phyloP scores from a whole-genome alignment of 2,888 invertebrate species.

The Resseliella maxima region DNA sequence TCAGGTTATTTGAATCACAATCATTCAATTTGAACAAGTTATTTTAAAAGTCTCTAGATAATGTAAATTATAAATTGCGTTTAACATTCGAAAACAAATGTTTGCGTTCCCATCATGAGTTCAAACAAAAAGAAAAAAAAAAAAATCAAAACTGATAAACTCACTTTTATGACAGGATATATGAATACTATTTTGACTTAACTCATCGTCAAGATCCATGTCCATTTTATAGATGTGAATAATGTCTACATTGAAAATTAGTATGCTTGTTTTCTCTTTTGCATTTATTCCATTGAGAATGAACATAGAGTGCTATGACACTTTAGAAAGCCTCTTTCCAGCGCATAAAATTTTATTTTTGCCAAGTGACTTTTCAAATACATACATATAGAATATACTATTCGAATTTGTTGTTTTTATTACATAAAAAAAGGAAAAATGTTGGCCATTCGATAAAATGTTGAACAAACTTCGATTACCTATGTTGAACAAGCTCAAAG shows the following conservation, averaged over 20 bases:
- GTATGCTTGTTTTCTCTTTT: not conserved
- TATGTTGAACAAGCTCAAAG: too few relatives aligned
- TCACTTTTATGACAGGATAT: not conserved
- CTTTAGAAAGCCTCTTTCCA: not conserved
- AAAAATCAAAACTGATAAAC: not conserved
- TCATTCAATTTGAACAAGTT: too few relatives aligned
- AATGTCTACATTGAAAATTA: not conserved
- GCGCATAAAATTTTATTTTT: too few relatives aligned
- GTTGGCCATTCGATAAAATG: too few relatives aligned
- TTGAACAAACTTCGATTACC: too few relatives aligned
- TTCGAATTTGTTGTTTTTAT: too few relatives aligned
- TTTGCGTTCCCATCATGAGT: not conserved
- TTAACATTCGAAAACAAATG: not conserved
- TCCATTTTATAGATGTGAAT: not conserved
- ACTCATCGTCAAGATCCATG: not conserved
- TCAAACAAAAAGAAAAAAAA: not conserved
- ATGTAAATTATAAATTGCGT: not conserved
- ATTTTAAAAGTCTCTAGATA: not conserved
- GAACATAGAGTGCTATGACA: not conserved
- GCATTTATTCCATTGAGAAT: not conserved
- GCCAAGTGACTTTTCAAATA: too few relatives aligned
- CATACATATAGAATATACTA: too few relatives aligned
- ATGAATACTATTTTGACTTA: not conserved
- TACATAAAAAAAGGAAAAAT: too few relatives aligned
- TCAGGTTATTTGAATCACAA: too few relatives aligned